A percentile compares a stretch with the other conserved stretches of the same genome.
Evolutionary conservation across 2,113 vertebrate species (phyloP).

Genomic region (Coryphaenoides rupestris): DNA sequence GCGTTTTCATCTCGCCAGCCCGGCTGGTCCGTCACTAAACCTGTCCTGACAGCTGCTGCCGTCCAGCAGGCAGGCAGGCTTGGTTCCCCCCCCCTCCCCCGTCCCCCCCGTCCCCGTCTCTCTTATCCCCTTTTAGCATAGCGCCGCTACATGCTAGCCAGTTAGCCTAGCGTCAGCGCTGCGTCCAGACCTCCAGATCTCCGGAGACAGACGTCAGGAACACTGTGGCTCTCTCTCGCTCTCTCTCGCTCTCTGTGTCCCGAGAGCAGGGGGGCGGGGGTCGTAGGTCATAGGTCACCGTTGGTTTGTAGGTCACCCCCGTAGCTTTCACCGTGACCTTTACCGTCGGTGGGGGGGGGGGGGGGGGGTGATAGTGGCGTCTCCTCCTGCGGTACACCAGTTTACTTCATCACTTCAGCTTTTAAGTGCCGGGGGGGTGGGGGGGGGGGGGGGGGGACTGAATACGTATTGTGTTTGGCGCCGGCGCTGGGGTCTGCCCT

Average conservation of each 20-base stretch:
- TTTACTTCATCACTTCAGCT: slow-evolving; percentile 37
- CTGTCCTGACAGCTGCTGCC: slow-evolving; percentile 74
- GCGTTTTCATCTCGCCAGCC: slow-evolving; percentile 72
- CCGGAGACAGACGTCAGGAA: slow-evolving; percentile 75
- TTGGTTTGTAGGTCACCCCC: too few relatives aligned
- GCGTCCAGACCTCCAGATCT: slow-evolving; percentile 58
- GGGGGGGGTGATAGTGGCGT: too few relatives aligned
- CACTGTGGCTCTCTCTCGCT: slow-evolving; percentile 60
- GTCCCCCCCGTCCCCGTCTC: slow-evolving; percentile 37
- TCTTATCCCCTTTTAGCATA: too few relatives aligned
- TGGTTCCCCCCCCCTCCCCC: slow-evolving; percentile 21
- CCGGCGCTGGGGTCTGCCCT: too few relatives aligned
- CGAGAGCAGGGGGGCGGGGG: slow-evolving; percentile 67
- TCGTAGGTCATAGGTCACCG: slow-evolving; percentile 67
- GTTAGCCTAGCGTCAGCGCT: slow-evolving; percentile 44
- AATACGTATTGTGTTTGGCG: slow-evolving; percentile 13
- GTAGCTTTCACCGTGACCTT: slow-evolving; percentile 68
- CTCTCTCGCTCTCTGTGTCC: too few relatives aligned
- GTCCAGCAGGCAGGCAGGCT: too few relatives aligned
- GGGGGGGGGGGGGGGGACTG: too few relatives aligned
- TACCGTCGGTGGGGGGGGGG: too few relatives aligned
- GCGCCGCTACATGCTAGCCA: slow-evolving; percentile 66
- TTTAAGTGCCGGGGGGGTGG: too few relatives aligned
- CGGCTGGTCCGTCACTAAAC: slow-evolving; percentile 72
- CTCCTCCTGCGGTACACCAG: slow-evolving; percentile 37